Conservation (phyloP, 2,888 invertebrate genomes). For the Bombyx huttoni region DNA sequence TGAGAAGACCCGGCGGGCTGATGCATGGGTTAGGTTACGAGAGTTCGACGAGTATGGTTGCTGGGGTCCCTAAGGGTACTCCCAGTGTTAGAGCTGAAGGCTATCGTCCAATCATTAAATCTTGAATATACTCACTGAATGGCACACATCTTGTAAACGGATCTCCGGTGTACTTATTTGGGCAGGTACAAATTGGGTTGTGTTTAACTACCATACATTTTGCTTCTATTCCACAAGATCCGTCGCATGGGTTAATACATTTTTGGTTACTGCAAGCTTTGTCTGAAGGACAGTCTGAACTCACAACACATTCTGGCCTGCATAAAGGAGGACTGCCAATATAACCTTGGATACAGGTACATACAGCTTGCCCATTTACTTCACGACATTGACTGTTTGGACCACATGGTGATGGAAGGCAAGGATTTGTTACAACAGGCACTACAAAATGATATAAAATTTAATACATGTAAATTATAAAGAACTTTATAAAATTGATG, state of each 20-base stretch:
- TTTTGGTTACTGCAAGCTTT: constrained; percentile 82
- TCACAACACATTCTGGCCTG: constrained; percentile 83
- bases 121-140: constrained; percentile 31
- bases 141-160: constrained; percentile 80
- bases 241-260: constrained; percentile 81
- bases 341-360: constrained; percentile 80
- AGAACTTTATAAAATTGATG: not conserved
- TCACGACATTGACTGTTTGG: constrained; percentile 80
- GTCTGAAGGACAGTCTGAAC: constrained; percentile 80
- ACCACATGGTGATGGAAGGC: constrained; percentile 82
- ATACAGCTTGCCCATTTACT: constrained; percentile 78
- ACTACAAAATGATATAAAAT: constrained; percentile 20
- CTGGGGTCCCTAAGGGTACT: too few species aligned
- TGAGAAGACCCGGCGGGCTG: too few species aligned
- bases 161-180: constrained; percentile 78
- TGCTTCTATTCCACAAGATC: constrained; percentile 81
- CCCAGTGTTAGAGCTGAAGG: too few species aligned
- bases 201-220: constrained; percentile 82
- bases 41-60: too few species aligned
- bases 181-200: constrained; percentile 82
- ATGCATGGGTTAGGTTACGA: too few species aligned
- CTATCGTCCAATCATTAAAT: too few species aligned
- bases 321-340: constrained; percentile 82
- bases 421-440: constrained; percentile 70
- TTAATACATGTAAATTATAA: not conserved